Base-by-base conservation (phyloP, 2,797 vertebrate species). In the Hapalemur alaotrensis region DNA sequence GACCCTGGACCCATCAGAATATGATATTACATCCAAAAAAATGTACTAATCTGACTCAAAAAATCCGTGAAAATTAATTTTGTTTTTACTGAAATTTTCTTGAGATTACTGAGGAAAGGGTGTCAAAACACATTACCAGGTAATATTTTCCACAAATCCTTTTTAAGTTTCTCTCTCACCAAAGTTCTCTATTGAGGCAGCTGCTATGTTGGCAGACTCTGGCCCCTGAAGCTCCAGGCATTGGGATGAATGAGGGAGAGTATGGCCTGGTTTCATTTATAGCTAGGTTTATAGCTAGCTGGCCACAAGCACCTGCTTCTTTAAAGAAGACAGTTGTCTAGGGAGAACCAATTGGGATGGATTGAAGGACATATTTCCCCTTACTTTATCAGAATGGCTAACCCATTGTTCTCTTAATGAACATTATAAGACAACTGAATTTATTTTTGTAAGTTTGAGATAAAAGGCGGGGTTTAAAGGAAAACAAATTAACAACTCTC, bases 361-460 rank as follows among this genome's bases (percentile, higher is more conserved):
- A 85, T 48, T 25, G 30, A 70, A 48, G 38, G 32, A 54, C 30
- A 28, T 9, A 89, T 67, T 96, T 91, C 30, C 17, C 38, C 30
- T 87, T 63, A 50, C 38, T 95, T 95, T 30, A n/a, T 72, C 65
- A 90, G 80, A 87, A 86, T 35, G 14, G 50, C 69, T 89, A 78
- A 43, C 20, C 12, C 20, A 59, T 38, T 79, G 41, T 78, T 93
- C 52, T 79, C 65, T 80, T 79, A 83, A 78, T 88, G 61, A 78
- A 76, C 35, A 79, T 50, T 50, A 25, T 69, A 95, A 87, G 28
- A 17, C 30, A 83, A 84, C 14, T 95, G 35, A 54, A 82, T 86
- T 95, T 67, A 75, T 88, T 90, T 96, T 59, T 80, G 54, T 89
- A 93, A 63, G 9, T 95, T 91, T 91, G 76, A 95, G 52, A 72